Evolutionary conservation across 1,140 invertebrate species (phyloP).

Genomic region (Caerostris extrusa): DNA sequence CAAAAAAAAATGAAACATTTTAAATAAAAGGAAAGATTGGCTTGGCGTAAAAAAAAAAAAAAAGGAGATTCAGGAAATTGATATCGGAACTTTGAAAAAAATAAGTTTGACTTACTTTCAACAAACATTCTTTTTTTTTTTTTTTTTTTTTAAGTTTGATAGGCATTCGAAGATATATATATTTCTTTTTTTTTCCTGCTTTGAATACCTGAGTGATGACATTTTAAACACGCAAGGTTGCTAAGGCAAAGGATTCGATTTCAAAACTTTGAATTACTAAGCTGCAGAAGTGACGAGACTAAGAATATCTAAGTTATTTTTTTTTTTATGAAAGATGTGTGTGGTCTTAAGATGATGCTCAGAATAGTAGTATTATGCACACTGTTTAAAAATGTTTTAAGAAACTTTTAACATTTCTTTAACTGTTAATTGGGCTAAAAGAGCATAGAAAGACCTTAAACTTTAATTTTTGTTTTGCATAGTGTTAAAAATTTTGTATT

Average conservation of each 20-base stretch:
- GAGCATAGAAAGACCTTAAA: no score
- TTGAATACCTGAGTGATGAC: neutral
- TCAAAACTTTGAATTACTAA: slow-evolving; percentile 16
- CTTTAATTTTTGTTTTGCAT: no score
- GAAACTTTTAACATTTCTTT: no score
- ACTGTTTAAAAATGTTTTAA: no score
- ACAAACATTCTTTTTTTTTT: neutral
- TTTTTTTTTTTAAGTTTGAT: neutral
- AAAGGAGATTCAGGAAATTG: neutral
- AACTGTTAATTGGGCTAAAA: no score
- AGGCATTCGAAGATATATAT: neutral
- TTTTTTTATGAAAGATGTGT: neutral
- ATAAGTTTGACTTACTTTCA: neutral
- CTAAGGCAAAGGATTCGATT: neutral
- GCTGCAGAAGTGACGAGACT: neutral
- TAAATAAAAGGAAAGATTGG: neutral
- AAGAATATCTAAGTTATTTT: neutral
- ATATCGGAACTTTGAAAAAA: neutral
- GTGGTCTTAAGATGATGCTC: neutral
- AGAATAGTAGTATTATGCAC: no score
- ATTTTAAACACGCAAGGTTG: neutral
- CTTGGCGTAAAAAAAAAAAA: neutral
- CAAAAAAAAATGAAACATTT: neutral
- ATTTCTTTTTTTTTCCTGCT: neutral
- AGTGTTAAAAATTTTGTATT: no score